Evolutionary conservation across 2,113 vertebrate species (phyloP), one percentile per base, ranked within the genome.

Genomic region (Brachyhypopomus gauderio): DNA sequence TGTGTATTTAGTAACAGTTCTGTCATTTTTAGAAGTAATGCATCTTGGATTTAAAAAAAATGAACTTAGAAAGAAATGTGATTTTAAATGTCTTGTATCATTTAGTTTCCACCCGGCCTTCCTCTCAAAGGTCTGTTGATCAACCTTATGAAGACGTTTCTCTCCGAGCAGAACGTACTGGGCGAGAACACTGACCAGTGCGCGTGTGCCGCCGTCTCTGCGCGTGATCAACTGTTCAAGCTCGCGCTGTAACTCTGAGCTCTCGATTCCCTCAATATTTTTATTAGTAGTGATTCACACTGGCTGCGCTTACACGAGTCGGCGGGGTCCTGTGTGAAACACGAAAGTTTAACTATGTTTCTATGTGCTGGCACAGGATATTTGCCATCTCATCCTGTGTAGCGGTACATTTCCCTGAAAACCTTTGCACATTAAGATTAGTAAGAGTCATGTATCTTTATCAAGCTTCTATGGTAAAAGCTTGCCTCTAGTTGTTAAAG

Each of bases 1-100:
- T 74, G 27, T 20, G 34, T 76, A 78, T n/a, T 71, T 56, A 16
- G 12, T 60, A n/a, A 60, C 58, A 72, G 6, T 56, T 66, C 14
- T 22, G 48, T 14, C 34, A 5, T 30, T 70, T 59, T 75, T 52
- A 52, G 45, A 30, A 30, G 34, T 48, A 14, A 14, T 25, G 70
- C 60, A 58, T 72, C 55, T 34, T 79, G 22, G 55, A 74, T 34
- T 62, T 5, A 71, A 60, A 12, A 1, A 71, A 60, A 60, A 52
- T 22, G 19, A 60, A 22, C n/a, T 8, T 60, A 22, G n/a, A 60
- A 41, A 38, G 73, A 41, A 38, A 22, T 52, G 45, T 52, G 45
- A 67, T 67, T 4, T 11, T 41, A 34, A 36, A 12, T 36, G 62
- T 9, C 7, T 34, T 30, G 12, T 11, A 56, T 56, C 52, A 34